Evolutionary conservation across 2,888 invertebrate species (phyloP), one percentile per base, ranked within the genome.

Genomic region (Apocheima hispidaria): DNA sequence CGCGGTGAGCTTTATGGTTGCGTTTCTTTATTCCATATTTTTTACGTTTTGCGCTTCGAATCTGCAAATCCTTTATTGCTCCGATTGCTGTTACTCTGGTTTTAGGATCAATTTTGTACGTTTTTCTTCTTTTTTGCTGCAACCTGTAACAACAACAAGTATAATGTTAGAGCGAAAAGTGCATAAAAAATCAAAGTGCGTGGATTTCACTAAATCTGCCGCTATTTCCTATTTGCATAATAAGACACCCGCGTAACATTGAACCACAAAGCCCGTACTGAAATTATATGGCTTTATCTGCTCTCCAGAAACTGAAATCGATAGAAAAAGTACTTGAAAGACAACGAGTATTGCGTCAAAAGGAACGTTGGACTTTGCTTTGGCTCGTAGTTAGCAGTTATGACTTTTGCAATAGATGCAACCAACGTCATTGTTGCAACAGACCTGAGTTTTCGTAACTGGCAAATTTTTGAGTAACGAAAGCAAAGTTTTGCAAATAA

Each of bases 11-110:
- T 33, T 1, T 35, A 52, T 43, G 38, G 16, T 40, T 30, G 54
- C 56, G 59, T 59, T 62, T 50, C 57, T 51, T 38, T 43, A n/a
- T 51, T 28, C 48, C 33, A 33, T 2, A 26, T 55, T 23, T 49
- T 56, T 59, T 7, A 10, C 14, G 23, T 23, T 23, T 23, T 4
- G 3, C 5, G 26, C 26, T 6, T 0, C 26, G 1, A 2, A 26
- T 7, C 26, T 26, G 26, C 6, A 26, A n/a, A n/a, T n/a, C n/a
- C n/a, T n/a, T n/a, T n/a, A n/a, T n/a, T n/a, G n/a, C n/a, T n/a
- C n/a, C n/a, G n/a, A n/a, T n/a, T n/a, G n/a, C n/a, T n/a, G n/a
- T n/a, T n/a, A n/a, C n/a, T n/a, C n/a, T n/a, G n/a, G n/a, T 0
- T 26, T 26, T 26, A 7, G 5, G 6, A 35, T 35, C 14, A 5